Evolutionary conservation across 2,888 invertebrate species (phyloP).

Genomic region (Lithosia quadra): DNA sequence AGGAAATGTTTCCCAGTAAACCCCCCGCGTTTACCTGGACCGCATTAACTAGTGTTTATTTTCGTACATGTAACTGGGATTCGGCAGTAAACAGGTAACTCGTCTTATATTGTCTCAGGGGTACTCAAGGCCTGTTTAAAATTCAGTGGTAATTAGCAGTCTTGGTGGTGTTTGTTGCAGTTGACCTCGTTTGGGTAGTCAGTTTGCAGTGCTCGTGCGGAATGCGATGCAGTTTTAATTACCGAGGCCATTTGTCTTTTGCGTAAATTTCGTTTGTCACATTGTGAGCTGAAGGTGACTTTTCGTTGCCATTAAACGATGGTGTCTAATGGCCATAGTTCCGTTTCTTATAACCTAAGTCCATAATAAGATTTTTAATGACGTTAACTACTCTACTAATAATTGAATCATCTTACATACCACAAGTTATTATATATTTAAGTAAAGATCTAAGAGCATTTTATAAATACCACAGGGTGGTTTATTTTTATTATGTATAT

Average conservation of each 20-base stretch:
- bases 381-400: conserved; percentile 42
- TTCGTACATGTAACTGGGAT: conserved; percentile 52
- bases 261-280: conserved; percentile 56
- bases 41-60: conserved; percentile 65
- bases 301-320: conserved; percentile 33
- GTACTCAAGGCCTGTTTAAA: conserved; percentile 57
- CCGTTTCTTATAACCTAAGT: conserved; percentile 30
- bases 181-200: conserved; percentile 71
- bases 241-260: conserved; percentile 64
- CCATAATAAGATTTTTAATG: conserved; percentile 34
- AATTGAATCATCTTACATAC: too few species aligned
- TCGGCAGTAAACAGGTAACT: conserved; percentile 54
- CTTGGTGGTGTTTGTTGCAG: conserved; percentile 56
- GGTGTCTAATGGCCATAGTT: conserved; percentile 31
- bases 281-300: conserved; percentile 35
- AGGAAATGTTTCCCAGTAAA: conserved; percentile 78
- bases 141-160: conserved; percentile 58
- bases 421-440: too few species aligned
- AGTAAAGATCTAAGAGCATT: too few species aligned
- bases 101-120: conserved; percentile 50
- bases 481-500: too few species aligned
- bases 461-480: too few species aligned
- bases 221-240: conserved; percentile 79
- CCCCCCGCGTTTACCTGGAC: conserved; percentile 65
- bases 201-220: conserved; percentile 68